A percentile compares a stretch with the other conserved stretches of the same genome.
phyloP scores from a whole-genome alignment of 2,888 invertebrate species.

The Metacarcinus magister region DNA sequence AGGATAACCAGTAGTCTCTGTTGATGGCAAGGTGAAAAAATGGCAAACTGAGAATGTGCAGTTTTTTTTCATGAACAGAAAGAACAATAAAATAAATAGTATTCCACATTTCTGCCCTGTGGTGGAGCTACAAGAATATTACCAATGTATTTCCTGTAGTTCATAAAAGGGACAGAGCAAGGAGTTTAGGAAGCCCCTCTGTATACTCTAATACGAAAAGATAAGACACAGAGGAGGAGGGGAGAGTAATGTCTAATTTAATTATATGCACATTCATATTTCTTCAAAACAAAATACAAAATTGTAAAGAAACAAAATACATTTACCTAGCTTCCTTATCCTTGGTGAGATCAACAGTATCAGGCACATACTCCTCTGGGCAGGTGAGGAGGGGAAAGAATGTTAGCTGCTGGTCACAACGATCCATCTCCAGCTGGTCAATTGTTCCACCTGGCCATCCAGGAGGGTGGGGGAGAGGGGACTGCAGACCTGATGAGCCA shows the following conservation, averaged over 20 bases:
- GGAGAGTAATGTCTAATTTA: too few relatives aligned
- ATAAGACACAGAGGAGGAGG: too few relatives aligned
- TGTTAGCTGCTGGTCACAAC: constrained; percentile 87
- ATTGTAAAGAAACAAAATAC: not conserved
- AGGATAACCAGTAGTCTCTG: constrained; percentile 94
- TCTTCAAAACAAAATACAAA: not conserved
- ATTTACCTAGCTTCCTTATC: constrained; percentile 90
- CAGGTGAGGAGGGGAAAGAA: constrained; percentile 91
- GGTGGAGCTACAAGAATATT: too few relatives aligned
- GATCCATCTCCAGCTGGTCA: constrained; percentile 87
- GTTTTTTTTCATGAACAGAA: not conserved
- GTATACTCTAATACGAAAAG: too few relatives aligned
- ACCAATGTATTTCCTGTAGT: too few relatives aligned
- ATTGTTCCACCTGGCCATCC: constrained; percentile 83
- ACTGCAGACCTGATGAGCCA: constrained; percentile 81
- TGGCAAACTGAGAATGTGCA: not conserved
- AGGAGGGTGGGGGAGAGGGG: constrained; percentile 73
- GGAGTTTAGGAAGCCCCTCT: too few relatives aligned
- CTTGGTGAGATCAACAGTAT: constrained; percentile 94
- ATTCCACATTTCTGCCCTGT: not conserved
- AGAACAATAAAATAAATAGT: not conserved
- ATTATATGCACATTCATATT: too few relatives aligned
- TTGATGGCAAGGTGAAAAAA: constrained; percentile 82
- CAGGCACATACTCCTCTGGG: constrained; percentile 93
- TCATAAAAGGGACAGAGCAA: too few relatives aligned